These are phyloP conservation scores for Poliocrania exsul DNA, from an alignment of 2,797 vertebrate genomes.

Conservation along the genomic window DNA sequence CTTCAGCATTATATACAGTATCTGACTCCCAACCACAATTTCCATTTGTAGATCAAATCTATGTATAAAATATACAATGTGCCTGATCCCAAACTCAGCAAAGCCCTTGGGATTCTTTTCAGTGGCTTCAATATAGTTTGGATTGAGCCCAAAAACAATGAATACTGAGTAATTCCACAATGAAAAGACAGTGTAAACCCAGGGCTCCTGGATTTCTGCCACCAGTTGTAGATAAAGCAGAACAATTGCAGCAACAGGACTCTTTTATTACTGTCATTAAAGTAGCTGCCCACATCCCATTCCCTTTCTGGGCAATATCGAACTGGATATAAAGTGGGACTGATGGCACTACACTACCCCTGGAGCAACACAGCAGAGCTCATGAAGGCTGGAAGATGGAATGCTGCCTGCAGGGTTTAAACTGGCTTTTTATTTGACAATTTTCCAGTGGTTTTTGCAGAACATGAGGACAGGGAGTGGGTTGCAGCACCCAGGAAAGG, in stretches of 20 bases:
- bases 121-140: not conserved
- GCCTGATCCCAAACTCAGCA: not conserved
- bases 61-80: not conserved
- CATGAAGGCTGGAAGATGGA: not conserved
- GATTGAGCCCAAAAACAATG: not conserved
- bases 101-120: not conserved
- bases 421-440: not conserved
- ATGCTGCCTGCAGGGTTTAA: not conserved
- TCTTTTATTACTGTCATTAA: not conserved
- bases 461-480: not conserved
- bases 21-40: not conserved
- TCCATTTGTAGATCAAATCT: not conserved
- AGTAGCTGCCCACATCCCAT: not conserved
- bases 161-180: not conserved
- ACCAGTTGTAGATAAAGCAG: not conserved
- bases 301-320: not conserved
- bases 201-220: not conserved
- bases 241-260: not conserved
- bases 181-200: not conserved
- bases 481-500: not conserved
- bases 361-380: not conserved
- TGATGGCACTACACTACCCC: rapidly evolving
- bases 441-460: not conserved
- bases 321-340: not conserved
- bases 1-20: not conserved